phyloP scores from a whole-genome alignment of 2,797 vertebrate genomes.

The Rhabdophis nuchalis region DNA sequence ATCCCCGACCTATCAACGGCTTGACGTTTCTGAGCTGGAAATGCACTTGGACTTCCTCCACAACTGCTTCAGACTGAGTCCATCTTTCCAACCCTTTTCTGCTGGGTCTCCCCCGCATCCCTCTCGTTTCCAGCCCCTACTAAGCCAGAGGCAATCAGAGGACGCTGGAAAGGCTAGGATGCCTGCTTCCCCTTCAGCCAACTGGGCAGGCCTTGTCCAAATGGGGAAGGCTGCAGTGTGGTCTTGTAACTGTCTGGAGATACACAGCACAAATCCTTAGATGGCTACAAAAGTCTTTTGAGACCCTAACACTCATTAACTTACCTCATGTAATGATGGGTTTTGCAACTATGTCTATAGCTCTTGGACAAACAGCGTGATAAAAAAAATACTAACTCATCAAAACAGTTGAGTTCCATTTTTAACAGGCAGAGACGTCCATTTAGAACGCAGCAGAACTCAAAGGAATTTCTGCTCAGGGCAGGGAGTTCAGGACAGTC shows the following conservation, averaged over 20 bases:
- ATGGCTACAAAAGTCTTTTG: neutral
- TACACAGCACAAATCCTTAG: neutral
- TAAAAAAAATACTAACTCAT: neutral
- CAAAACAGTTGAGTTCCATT: neutral
- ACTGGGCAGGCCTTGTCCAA: neutral
- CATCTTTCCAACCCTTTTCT: neutral
- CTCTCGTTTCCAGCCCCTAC: neutral
- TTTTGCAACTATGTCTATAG: neutral
- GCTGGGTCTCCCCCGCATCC: neutral
- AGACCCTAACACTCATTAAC: neutral
- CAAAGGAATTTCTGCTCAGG: neutral
- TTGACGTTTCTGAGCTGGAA: neutral
- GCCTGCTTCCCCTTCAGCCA: neutral
- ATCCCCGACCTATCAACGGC: neutral
- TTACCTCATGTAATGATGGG: neutral
- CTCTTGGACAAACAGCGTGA: neutral
- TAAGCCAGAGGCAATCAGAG: neutral
- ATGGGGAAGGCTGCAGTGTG: neutral
- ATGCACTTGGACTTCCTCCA: neutral
- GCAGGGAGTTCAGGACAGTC: neutral
- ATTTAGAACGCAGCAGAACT: neutral
- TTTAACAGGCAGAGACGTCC: neutral
- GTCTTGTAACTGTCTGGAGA: neutral
- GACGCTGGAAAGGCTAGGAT: neutral
- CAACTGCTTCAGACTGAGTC: neutral